Evolutionary conservation across 2,797 vertebrate species (phyloP).

Genomic region (Agapornis canus): DNA sequence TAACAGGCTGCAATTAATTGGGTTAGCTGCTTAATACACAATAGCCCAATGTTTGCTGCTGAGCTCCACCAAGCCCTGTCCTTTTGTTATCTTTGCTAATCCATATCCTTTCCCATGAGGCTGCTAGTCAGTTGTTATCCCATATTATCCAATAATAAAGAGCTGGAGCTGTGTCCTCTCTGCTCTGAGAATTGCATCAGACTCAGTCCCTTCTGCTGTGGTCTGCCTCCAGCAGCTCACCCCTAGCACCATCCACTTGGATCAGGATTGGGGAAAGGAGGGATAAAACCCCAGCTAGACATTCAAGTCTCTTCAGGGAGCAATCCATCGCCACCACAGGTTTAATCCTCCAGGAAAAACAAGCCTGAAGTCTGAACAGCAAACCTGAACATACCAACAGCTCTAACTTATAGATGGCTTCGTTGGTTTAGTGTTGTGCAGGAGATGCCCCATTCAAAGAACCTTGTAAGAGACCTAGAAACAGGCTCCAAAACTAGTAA

Average conservation of each 20-base stretch:
- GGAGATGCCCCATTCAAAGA: neutral
- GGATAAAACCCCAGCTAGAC: neutral
- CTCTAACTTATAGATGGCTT: neutral
- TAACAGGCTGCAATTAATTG: neutral
- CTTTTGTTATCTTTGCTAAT: neutral
- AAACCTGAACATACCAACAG: neutral
- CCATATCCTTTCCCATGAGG: neutral
- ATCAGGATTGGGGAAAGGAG: neutral
- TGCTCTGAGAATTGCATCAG: neutral
- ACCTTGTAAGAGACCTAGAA: neutral
- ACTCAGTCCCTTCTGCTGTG: neutral
- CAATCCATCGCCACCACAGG: neutral
- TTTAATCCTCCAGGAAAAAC: neutral
- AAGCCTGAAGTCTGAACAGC: neutral
- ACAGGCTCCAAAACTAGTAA: neutral
- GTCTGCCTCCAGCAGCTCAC: neutral
- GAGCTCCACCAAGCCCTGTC: neutral
- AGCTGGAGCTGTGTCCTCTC: neutral
- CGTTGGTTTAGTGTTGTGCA: neutral
- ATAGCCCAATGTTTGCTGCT: conserved; percentile 21
- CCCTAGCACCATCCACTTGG: neutral
- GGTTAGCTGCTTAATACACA: conserved; percentile 41
- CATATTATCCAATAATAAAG: conserved; percentile 4
- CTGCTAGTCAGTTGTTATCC: conserved; percentile 6
- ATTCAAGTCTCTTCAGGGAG: neutral